A percentile compares a stretch with the other conserved stretches of the same genome.
These are phyloP conservation scores for Muschampia plurimacula DNA, from an alignment of 2,888 invertebrate genomes.

Conservation along the genomic window DNA sequence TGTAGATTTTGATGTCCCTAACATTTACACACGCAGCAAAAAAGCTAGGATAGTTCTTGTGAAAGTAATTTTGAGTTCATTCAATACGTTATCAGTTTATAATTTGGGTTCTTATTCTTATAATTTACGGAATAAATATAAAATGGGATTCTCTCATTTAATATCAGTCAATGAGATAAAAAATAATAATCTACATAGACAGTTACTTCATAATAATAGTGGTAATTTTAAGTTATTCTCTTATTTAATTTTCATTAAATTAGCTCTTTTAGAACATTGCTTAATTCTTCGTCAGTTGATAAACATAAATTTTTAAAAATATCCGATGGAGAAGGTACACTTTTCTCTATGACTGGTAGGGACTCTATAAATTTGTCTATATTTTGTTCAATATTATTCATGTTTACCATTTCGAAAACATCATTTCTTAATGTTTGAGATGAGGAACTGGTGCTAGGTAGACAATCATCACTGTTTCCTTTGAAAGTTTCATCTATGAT, in stretches of 20 bases:
- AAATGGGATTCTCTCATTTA: not conserved
- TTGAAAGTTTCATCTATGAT: conserved; percentile 64
- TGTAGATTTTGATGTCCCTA: too few relatives aligned
- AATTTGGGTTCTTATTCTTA: too few relatives aligned
- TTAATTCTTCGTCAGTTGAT: conserved; percentile 74
- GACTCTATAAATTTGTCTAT: conserved; percentile 67
- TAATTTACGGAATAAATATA: too few relatives aligned
- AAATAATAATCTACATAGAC: not conserved
- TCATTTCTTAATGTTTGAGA: conserved; percentile 26
- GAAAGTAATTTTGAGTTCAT: too few relatives aligned
- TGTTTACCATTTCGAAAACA: conserved; percentile 42
- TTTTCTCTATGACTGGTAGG: conserved; percentile 73
- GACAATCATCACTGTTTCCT: conserved; percentile 47
- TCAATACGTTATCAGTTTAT: too few relatives aligned
- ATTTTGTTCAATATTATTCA: conserved; percentile 72
- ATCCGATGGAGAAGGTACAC: conserved; percentile 87
- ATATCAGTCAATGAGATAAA: not conserved
- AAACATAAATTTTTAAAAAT: conserved; percentile 88
- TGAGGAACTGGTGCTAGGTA: conserved; percentile 40
- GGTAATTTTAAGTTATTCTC: not conserved
- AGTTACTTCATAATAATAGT: not conserved
- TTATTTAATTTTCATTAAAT: conserved; percentile 4
- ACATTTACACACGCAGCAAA: too few relatives aligned
- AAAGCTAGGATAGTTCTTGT: too few relatives aligned
- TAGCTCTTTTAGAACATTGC: conserved; percentile 24